Evolutionary conservation across 2,113 vertebrate species (phyloP).

Genomic region (Columbina picui): DNA sequence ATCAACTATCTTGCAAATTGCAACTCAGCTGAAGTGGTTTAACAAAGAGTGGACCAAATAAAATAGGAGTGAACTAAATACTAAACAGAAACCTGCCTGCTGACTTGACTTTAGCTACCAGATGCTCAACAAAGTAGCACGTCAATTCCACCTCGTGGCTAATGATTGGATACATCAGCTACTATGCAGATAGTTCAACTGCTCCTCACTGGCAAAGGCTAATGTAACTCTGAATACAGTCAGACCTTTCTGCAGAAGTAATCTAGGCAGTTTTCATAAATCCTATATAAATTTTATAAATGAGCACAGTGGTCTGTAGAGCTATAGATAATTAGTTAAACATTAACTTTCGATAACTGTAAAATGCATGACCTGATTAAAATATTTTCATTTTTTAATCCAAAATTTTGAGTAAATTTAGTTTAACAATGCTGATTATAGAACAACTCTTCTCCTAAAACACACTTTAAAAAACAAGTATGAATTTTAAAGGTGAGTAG

Average conservation of each 20-base stretch:
- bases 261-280: not conserved
- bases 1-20: not conserved
- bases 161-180: not conserved
- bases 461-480: not conserved
- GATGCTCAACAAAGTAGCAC: not conserved
- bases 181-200: not conserved
- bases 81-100: not conserved
- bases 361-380: not conserved
- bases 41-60: not conserved
- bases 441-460: not conserved
- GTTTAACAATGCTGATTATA: not conserved
- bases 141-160: not conserved
- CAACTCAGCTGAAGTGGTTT: not conserved
- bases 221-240: not conserved
- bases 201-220: not conserved
- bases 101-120: not conserved
- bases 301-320: not conserved
- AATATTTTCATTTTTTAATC: not conserved
- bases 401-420: not conserved
- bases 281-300: not conserved
- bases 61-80: not conserved
- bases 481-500: not conserved
- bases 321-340: not conserved
- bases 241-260: not conserved
- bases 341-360: not conserved